Percentiles rank a stretch among this genome's conserved stretches.
These are phyloP conservation scores for Tenrec ecaudatus DNA, from an alignment of 2,113 vertebrate genomes.

Conservation along the genomic window DNA sequence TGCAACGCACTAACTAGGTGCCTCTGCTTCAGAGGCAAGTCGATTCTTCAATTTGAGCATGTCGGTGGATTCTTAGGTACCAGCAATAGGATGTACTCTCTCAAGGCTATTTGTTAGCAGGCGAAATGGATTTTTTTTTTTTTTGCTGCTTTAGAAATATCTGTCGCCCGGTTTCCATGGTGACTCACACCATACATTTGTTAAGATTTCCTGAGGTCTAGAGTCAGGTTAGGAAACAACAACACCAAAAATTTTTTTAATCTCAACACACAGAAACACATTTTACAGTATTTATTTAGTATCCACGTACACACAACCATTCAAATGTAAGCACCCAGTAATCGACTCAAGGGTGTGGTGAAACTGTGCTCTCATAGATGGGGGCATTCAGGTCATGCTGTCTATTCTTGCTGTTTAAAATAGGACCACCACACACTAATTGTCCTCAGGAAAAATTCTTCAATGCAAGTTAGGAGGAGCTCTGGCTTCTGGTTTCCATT, in stretches of 20 bases:
- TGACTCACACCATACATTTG: neutral
- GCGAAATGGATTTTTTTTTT: neutral
- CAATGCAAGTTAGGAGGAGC: neutral
- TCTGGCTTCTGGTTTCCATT: neutral
- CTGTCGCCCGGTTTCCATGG: conserved; percentile 12
- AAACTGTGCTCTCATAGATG: neutral
- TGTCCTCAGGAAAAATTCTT: neutral
- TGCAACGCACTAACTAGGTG: neutral
- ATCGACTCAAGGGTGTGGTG: neutral
- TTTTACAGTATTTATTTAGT: neutral
- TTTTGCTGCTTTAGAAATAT: neutral
- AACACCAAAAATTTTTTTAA: neutral
- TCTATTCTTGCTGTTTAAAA: neutral
- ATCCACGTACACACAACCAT: neutral
- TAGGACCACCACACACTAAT: neutral
- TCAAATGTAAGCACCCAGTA: too few species aligned
- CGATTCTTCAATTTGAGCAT: conserved; percentile 20
- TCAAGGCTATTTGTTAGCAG: neutral
- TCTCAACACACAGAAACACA: conserved; percentile 16
- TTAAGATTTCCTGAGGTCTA: conserved; percentile 14
- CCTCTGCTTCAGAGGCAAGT: neutral
- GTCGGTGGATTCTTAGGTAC: neutral
- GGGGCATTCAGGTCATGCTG: neutral
- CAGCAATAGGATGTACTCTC: neutral
- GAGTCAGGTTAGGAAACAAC: neutral